Percentiles rank a stretch among this genome's conserved stretches.
Evolutionary conservation across 1,140 invertebrate species (phyloP).

Genomic region (Drosophila trapezifrons): DNA sequence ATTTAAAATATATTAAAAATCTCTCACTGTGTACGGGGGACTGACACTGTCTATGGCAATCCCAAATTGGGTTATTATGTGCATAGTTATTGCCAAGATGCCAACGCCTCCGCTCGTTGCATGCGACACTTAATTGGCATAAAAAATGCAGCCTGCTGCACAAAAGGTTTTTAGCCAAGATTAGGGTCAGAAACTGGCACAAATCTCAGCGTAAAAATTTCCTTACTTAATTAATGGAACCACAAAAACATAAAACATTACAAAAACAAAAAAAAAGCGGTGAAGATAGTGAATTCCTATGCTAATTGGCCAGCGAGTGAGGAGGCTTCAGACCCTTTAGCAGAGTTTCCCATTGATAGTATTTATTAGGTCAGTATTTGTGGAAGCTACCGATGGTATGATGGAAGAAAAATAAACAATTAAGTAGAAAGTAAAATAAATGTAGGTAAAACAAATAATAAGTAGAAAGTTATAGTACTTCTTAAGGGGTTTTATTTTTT

Average conservation of each 20-base stretch:
- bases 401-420: conserved; percentile 1
- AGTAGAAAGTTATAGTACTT: conserved; percentile 16
- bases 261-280: not conserved
- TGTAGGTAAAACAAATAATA: no score
- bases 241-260: conserved; percentile 12
- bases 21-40: not conserved
- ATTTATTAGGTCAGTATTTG: conserved; percentile 65
- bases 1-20: no score
- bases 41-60: conserved; percentile 11
- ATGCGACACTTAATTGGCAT: conserved; percentile 77
- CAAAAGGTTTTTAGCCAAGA: conserved; percentile 27
- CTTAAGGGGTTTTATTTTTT: no score
- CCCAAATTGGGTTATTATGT: conserved; percentile 80
- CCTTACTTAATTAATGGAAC: conserved; percentile 27
- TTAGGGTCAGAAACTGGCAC: conserved; percentile 47
- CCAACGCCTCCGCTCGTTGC: conserved; percentile 57
- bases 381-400: conserved; percentile 20
- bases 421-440: no score
- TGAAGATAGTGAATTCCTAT: conserved; percentile 32
- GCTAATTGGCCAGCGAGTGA: conserved; percentile 39
- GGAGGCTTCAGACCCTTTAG: conserved; percentile 20
- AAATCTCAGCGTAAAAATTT: conserved; percentile 52
- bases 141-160: conserved; percentile 43
- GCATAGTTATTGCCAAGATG: conserved; percentile 70
- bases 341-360: conserved; percentile 20